phyloP scores from a whole-genome alignment of 2,888 invertebrate species.

The Plebejus melissa region DNA sequence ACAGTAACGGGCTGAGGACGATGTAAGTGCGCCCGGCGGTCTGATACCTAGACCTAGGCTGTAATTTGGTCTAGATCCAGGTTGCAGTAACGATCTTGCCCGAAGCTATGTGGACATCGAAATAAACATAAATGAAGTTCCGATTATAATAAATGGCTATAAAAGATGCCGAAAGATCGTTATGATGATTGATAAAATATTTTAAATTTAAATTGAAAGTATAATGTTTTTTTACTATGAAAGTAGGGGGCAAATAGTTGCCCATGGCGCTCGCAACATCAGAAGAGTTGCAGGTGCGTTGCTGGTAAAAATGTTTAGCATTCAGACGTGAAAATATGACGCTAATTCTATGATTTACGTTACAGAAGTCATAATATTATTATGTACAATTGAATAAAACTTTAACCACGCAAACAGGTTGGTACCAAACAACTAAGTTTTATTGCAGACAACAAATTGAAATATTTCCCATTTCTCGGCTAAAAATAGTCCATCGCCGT shows the following conservation, averaged over 20 bases:
- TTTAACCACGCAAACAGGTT: too few species aligned
- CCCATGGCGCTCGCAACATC: too few species aligned
- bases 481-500: background rate
- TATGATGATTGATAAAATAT: too few species aligned
- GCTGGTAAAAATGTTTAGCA: too few species aligned
- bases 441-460: background rate
- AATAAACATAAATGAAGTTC: background rate
- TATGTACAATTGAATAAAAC: too few species aligned
- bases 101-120: background rate
- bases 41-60: constrained; percentile 8
- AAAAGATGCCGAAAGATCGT: background rate
- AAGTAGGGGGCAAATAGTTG: too few species aligned
- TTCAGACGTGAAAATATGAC: too few species aligned
- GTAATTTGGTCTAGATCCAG: constrained; percentile 12
- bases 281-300: too few species aligned
- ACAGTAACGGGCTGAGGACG: constrained; percentile 11
- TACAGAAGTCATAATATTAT: too few species aligned
- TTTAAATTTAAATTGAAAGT: too few species aligned
- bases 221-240: too few species aligned
- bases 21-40: constrained; percentile 7
- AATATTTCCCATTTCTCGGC: background rate
- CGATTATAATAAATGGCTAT: background rate
- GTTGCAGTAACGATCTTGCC: constrained; percentile 1
- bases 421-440: background rate
- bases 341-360: too few species aligned